These are phyloP conservation scores for Papio anubis DNA, from an alignment of 2,113 vertebrate genomes.

Conservation along the genomic window DNA sequence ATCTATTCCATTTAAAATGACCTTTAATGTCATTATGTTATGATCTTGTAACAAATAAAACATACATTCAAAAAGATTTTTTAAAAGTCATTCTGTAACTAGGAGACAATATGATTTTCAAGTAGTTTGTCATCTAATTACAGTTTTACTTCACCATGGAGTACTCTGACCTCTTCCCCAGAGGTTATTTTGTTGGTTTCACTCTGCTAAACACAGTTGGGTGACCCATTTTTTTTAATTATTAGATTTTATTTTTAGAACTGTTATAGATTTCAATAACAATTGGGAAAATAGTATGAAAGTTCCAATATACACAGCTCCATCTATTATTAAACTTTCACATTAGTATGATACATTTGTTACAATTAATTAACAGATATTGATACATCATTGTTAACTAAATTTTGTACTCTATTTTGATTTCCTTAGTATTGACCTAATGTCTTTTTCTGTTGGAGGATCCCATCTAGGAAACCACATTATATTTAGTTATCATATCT, in stretches of 20 bases:
- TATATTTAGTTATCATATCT: neutral
- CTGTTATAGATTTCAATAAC: neutral
- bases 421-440: neutral
- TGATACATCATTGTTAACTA: neutral
- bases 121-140: neutral
- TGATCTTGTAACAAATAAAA: neutral
- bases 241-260: conserved; percentile 17
- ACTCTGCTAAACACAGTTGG: neutral
- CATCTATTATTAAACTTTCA: neutral
- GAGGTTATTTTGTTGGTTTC: neutral
- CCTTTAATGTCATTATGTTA: too few species aligned
- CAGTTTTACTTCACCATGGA: neutral
- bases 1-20: neutral
- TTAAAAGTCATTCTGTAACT: neutral
- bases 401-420: neutral
- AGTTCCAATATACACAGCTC: neutral
- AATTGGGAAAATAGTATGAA: neutral
- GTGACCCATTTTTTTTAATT: neutral
- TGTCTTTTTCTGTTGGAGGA: neutral
- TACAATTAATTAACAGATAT: neutral
- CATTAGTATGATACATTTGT: neutral
- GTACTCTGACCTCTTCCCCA: neutral
- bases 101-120: neutral
- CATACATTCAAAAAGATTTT: neutral
- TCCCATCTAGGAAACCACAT: neutral